A percentile compares a stretch with the other conserved stretches of the same genome.
These are phyloP conservation scores for Rhizoglyphus robini DNA, from an alignment of 1,140 invertebrate genomes.

Conservation along the genomic window DNA sequence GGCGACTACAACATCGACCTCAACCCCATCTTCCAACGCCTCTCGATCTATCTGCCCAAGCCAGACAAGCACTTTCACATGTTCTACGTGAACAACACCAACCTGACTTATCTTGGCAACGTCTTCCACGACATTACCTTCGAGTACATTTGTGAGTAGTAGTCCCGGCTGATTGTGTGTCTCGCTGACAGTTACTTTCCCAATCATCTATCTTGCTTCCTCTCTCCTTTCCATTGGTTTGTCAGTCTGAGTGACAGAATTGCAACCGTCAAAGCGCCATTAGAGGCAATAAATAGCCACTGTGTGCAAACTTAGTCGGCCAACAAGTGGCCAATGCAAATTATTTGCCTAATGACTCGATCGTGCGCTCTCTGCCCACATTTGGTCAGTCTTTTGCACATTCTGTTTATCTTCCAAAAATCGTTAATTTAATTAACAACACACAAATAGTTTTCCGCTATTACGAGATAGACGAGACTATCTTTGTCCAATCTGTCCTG, in stretches of 20 bases:
- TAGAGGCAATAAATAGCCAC: too few relatives aligned
- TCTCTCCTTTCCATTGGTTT: not conserved
- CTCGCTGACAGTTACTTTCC: not conserved
- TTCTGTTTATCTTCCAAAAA: too few relatives aligned
- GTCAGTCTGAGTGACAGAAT: not conserved
- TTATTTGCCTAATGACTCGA: too few relatives aligned
- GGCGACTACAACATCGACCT: slow-evolving; percentile 11
- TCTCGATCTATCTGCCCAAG: slow-evolving; percentile 8
- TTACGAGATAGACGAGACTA: not conserved
- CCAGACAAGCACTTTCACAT: slow-evolving; percentile 19
- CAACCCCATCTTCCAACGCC: slow-evolving; percentile 9
- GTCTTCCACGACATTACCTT: slow-evolving; percentile 19
- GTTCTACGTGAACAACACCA: slow-evolving; percentile 16
- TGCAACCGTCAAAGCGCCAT: too few relatives aligned
- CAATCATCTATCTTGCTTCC: not conserved
- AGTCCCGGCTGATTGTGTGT: not conserved
- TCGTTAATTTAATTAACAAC: too few relatives aligned
- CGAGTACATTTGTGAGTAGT: slow-evolving; percentile 17
- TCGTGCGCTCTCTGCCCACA: too few relatives aligned
- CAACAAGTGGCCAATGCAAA: too few relatives aligned
- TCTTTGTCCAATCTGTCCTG: not conserved
- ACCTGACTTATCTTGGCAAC: slow-evolving; percentile 11
- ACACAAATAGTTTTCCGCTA: too few relatives aligned
- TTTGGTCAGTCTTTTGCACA: too few relatives aligned
- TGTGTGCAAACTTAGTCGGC: too few relatives aligned